Base-by-base conservation (phyloP, 1,140 invertebrate species). In the Microplitis mediator region DNA sequence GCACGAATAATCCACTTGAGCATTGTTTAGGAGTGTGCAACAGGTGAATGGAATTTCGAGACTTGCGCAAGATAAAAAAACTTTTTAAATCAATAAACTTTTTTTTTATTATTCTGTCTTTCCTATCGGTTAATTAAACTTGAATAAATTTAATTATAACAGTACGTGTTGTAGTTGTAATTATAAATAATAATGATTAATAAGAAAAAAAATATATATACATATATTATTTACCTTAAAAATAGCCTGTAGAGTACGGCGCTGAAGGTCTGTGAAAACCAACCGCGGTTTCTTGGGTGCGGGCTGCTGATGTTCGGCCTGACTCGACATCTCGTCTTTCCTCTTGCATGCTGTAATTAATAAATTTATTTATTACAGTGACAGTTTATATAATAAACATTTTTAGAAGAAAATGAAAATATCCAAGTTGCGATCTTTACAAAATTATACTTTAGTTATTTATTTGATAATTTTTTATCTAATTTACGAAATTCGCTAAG, bases 211-310 rank as follows among this genome's bases (percentile, higher is more conserved):
- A 1, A 50, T 50, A 56, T 16, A 13, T 23, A 23, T 23, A 23
- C 23, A 23, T 23, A 23, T 23, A 23, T 23, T 23, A 80, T 83
- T 86, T 88, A 97, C 95, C 92, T 97, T 97, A 93, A 97, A 97
- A 94, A 97, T 97, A 91, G 98, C 98, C 91, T 99, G 97, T 88
- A 99, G 92, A 87, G 98, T 99, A 91, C 98, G 94, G 85, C 98
- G 93, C 90, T 99, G 98, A 82, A 99, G 95, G 90, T 99, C 98
- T 84, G 98, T 99, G 91, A 99, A 99, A 89, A 99, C 98, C 87
- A 99, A 93, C 86, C 98, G 95, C 73, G 98, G 98, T 90, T 99
- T 99, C 92, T 99, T 99, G 87, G 95, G 95, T 77, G 94, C 93
- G 89, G 93, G 92, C 84, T 93, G 91, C 88, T 87, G 86, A 89